Evolutionary conservation across 2,888 invertebrate species (phyloP).

Genomic region (Chironomus tentans): DNA sequence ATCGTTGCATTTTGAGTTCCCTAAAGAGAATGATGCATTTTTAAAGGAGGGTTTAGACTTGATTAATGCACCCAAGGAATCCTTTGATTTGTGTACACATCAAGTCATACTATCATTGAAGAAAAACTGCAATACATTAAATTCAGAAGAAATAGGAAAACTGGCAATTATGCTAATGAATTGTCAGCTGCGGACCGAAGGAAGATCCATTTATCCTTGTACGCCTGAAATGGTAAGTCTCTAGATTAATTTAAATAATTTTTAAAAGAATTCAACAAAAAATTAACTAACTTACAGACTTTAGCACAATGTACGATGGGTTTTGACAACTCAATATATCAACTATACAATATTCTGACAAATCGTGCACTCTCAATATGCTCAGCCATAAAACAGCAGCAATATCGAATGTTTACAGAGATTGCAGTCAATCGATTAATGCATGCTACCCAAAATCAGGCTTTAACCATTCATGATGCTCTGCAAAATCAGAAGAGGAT

Average conservation of each 20-base stretch:
- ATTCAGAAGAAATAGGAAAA: constrained; percentile 51
- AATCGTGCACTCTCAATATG: constrained; percentile 60
- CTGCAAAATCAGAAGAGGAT: constrained; percentile 42
- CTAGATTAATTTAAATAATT: too few relatives aligned
- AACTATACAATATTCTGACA: constrained; percentile 57
- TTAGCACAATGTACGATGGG: constrained; percentile 48
- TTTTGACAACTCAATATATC: constrained; percentile 60
- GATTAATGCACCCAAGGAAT: not conserved
- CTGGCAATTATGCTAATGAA: constrained; percentile 57
- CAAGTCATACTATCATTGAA: constrained; percentile 22
- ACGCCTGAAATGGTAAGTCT: constrained; percentile 46
- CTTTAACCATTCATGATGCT: constrained; percentile 38
- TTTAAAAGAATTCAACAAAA: too few relatives aligned
- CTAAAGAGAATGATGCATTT: not conserved
- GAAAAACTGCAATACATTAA: constrained; percentile 16
- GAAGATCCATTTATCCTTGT: constrained; percentile 50
- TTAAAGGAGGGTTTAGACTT: not conserved
- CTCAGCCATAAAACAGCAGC: constrained; percentile 52
- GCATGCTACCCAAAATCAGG: constrained; percentile 45
- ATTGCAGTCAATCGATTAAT: constrained; percentile 55
- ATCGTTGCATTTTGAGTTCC: not conserved
- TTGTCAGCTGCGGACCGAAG: constrained; percentile 56
- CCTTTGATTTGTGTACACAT: constrained; percentile 26
- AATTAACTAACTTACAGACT: constrained; percentile 33
- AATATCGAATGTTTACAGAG: constrained; percentile 56